Percentiles rank a stretch among this genome's conserved stretches.
Conservation (phyloP, 2,797 vertebrate species). For the Furcifer pardalis region DNA sequence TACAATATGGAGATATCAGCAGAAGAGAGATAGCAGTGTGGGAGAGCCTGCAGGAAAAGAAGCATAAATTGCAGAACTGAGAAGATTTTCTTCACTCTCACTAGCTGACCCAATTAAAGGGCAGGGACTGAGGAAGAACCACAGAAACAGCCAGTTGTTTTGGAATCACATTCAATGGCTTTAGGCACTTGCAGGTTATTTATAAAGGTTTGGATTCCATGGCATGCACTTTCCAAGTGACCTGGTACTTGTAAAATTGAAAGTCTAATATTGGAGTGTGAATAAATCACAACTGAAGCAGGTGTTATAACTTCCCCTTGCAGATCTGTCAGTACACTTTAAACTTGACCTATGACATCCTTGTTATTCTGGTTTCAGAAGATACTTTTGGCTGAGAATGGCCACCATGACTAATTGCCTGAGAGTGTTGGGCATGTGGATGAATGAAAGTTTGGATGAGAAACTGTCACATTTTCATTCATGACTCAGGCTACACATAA, state of each 20-base stretch:
- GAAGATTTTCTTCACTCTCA: constrained; percentile 19
- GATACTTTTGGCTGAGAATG: constrained; percentile 48
- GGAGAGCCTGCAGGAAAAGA: not conserved
- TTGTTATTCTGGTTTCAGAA: constrained; percentile 13
- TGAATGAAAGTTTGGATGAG: constrained; percentile 27
- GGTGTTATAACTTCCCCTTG: constrained; percentile 42
- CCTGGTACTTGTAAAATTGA: constrained; percentile 35
- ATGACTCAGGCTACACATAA: constrained; percentile 27
- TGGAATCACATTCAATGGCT: constrained; percentile 22
- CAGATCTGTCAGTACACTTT: constrained; percentile 38
- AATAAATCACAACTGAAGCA: constrained; percentile 38
- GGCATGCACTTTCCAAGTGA: constrained; percentile 52
- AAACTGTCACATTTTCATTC: not conserved
- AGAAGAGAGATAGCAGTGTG: not conserved
- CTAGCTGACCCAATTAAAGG: constrained; percentile 30
- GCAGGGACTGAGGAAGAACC: constrained; percentile 22
- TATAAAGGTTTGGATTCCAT: constrained; percentile 43
- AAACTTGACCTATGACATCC: not conserved
- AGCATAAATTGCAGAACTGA: constrained; percentile 32
- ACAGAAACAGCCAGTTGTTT: constrained; percentile 29
- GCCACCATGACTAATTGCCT: not conserved
- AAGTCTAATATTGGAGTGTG: constrained; percentile 48
- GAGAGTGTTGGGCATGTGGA: constrained; percentile 59
- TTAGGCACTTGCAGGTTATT: constrained; percentile 15
- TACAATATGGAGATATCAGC: constrained; percentile 1